Conservation (phyloP, 2,797 vertebrate species). For the Jordanella pulchra region DNA sequence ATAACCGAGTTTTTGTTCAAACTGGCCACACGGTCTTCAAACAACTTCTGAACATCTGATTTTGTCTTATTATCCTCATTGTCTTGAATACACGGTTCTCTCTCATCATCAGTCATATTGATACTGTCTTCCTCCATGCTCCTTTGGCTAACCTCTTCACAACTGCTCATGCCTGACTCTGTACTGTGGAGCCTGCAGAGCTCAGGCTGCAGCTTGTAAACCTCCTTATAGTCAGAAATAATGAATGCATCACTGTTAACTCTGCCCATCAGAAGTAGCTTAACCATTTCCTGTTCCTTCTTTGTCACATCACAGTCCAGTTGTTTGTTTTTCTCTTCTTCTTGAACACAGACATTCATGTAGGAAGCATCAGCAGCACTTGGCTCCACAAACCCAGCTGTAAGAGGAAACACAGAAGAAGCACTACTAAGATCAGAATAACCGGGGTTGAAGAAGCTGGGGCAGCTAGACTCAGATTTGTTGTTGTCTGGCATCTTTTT, state of each 20-base stretch:
- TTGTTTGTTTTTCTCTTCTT: neutral
- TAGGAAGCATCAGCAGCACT: conserved; percentile 56
- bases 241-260: conserved; percentile 7
- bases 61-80: neutral
- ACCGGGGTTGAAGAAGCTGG: conserved; percentile 67
- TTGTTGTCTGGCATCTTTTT: conserved; percentile 1
- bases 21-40: conserved; percentile 2
- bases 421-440: conserved; percentile 54
- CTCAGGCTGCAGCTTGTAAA: conserved; percentile 20
- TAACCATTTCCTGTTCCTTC: neutral
- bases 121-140: conserved; percentile 39
- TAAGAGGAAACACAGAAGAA: conserved; percentile 23
- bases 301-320: neutral
- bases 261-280: conserved; percentile 18
- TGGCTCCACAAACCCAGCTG: conserved; percentile 36
- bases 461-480: conserved; percentile 14
- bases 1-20: conserved; percentile 39
- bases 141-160: conserved; percentile 49
- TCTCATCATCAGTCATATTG: neutral
- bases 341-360: conserved; percentile 19
- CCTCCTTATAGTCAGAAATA: conserved; percentile 52
- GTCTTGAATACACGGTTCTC: neutral
- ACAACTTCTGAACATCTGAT: conserved; percentile 15
- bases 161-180: conserved; percentile 52
- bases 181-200: conserved; percentile 32